phyloP scores from a whole-genome alignment of 1,140 invertebrate species.

The Choristoneura fumiferana region DNA sequence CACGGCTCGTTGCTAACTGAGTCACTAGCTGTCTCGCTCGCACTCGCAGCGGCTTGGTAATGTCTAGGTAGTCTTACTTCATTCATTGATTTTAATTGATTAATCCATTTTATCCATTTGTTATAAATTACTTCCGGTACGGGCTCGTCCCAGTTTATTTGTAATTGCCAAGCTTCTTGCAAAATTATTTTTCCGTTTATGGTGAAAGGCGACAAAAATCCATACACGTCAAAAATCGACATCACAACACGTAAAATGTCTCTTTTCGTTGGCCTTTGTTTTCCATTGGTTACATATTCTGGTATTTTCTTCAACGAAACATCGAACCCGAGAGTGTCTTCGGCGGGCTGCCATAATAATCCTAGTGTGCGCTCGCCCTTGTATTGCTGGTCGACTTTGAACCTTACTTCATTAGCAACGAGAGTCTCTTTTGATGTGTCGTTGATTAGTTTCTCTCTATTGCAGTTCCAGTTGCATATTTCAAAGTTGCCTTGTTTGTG shows the following conservation, averaged over 20 bases:
- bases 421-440: not conserved
- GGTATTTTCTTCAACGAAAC: not conserved
- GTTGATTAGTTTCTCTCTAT: not conserved
- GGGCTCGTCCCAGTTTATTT: not conserved
- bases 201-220: not conserved
- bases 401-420: not conserved
- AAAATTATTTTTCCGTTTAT: not conserved
- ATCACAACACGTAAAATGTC: not conserved
- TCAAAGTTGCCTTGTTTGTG: slow-evolving; percentile 22
- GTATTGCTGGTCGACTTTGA: not conserved
- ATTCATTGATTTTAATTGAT: not conserved
- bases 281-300: not conserved
- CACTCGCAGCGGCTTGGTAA: too few species aligned
- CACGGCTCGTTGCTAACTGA: too few species aligned
- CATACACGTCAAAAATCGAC: not conserved
- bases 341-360: not conserved
- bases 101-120: not conserved
- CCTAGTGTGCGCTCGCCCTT: not conserved
- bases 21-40: too few species aligned
- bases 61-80: not conserved
- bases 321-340: not conserved
- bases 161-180: not conserved
- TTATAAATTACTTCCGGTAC: not conserved
- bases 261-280: not conserved
- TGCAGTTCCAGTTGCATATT: not conserved